Base-by-base conservation (phyloP, 2,113 vertebrate species). In the Perca flavescens region DNA sequence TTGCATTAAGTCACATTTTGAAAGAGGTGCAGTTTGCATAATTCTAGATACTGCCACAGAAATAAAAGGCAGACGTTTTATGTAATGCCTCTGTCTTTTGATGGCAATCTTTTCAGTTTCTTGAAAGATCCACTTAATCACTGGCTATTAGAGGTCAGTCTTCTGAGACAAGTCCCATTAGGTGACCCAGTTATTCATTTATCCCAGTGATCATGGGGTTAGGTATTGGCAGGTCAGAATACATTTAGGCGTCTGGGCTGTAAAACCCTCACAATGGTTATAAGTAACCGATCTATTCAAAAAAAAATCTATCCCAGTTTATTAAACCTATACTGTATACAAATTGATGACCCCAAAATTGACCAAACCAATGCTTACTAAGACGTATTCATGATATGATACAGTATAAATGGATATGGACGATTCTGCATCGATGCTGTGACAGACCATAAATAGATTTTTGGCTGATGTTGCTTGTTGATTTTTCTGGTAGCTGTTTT, bases 1-100 rank as follows among this genome's bases (percentile, higher is more conserved):
- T 87, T 78, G 56, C 78, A 87, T 74, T 71, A 70, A 68, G 50
- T 86, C 19, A 66, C 15, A 3, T 28, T 53, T 71, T 68, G 19
- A 57, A 83, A 84, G 64, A 78, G 21, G 40, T 64, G 31, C 60
- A 53, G 21, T 83, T 90, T 91, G 87, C 87, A 87, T 92, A 91
- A 86, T 82, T 16, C 60, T n/a, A 77, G 19, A 65, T 83, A 83
- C 49, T 69, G 68, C 65, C 69, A 78, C 19, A 78, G 2, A 43
- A 43, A n/a, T 25, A 12, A 64, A 63, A 36, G n/a, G 17, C 69
- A 54, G 36, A 58, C 10, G 2, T 61, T 25, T 70, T 28, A 62
- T 61, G 19, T 61, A 56, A 66, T 71, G 11, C 14, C 66, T 74
- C 47, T 16, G 31, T 62, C 13, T 40, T 69, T 46, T 79, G 4